These are phyloP conservation scores for Cygnus atratus DNA, from an alignment of 2,113 vertebrate genomes.

Conservation along the genomic window DNA sequence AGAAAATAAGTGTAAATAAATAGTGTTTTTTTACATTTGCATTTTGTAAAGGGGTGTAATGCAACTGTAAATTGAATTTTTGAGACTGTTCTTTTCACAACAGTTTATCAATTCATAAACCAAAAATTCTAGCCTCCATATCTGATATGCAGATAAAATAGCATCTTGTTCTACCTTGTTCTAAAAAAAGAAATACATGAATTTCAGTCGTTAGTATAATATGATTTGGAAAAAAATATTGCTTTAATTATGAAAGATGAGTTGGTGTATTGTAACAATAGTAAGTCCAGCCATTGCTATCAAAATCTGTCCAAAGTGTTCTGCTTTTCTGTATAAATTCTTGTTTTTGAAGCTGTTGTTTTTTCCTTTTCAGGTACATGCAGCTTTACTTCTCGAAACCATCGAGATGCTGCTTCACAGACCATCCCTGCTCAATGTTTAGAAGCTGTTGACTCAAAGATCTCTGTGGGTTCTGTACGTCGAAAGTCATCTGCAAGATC, in stretches of 20 bases:
- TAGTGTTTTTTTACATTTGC: neutral
- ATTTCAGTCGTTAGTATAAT: neutral
- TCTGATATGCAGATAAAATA: neutral
- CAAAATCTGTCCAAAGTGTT: neutral
- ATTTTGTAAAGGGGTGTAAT: neutral
- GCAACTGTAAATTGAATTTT: neutral
- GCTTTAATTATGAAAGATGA: neutral
- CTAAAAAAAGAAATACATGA: neutral
- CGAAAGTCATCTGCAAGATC: slow-evolving; percentile 76
- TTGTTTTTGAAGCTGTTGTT: neutral
- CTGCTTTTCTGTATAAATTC: neutral
- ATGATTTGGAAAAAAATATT: neutral
- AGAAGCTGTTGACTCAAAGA: slow-evolving; percentile 78
- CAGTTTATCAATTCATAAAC: neutral
- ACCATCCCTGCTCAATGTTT: slow-evolving; percentile 78
- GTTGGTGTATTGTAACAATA: neutral
- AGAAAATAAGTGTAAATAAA: neutral
- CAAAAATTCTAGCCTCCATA: neutral
- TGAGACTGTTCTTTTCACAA: neutral
- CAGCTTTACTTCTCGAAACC: slow-evolving; percentile 73
- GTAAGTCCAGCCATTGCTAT: neutral
- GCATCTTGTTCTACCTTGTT: neutral
- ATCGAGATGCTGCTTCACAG: slow-evolving; percentile 88
- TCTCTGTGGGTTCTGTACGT: slow-evolving; percentile 76
- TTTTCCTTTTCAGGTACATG: slow-evolving; percentile 62